phyloP scores from a whole-genome alignment of 2,113 vertebrate species.

The Columbina picui region DNA sequence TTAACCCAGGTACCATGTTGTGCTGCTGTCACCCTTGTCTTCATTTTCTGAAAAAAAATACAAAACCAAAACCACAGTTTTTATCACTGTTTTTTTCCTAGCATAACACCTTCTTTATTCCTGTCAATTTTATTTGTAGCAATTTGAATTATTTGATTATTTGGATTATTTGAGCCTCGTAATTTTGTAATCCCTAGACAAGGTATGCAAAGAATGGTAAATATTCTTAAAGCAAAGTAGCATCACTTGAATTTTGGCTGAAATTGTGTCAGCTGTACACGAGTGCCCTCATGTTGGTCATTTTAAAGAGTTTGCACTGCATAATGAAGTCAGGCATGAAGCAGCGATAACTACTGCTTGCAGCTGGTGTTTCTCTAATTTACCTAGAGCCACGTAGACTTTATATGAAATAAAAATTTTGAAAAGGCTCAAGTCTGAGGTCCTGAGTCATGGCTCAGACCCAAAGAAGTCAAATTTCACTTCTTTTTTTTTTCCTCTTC shows the following conservation, averaged over 20 bases:
- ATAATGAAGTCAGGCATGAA: background rate
- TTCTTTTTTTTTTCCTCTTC: background rate
- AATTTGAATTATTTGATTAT: too few species aligned
- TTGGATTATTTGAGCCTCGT: background rate
- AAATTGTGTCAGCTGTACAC: background rate
- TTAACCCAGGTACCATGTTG: conserved; percentile 26
- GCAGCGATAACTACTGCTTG: background rate
- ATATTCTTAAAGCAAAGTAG: background rate
- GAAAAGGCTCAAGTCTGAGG: background rate
- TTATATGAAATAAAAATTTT: background rate
- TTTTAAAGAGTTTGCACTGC: background rate
- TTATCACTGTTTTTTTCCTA: background rate
- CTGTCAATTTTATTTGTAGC: background rate
- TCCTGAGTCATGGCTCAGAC: background rate
- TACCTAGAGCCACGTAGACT: background rate
- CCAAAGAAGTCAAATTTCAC: background rate
- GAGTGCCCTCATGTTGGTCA: background rate
- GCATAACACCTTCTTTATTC: background rate
- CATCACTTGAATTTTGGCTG: background rate
- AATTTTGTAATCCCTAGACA: conserved; percentile 23
- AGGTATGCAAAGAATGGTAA: background rate
- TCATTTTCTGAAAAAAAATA: background rate
- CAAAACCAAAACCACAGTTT: background rate
- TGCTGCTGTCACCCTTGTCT: conserved; percentile 11
- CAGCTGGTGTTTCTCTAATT: background rate